Evolutionary conservation across 2,888 invertebrate species (phyloP).

Genomic region (Elgonia sp.): DNA sequence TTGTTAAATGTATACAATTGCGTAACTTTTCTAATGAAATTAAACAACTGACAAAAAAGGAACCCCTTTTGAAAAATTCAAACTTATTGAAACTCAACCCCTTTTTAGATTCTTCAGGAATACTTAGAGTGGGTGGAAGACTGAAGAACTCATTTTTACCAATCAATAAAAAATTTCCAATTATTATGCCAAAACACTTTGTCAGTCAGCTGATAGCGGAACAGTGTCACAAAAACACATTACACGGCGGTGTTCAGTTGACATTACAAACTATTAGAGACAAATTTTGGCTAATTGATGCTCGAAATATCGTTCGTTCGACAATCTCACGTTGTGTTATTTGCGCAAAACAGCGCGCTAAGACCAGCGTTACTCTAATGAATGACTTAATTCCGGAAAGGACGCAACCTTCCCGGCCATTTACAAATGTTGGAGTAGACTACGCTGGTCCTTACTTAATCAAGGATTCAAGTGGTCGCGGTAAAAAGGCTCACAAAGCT

Average conservation of each 20-base stretch:
- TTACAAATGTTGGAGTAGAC: neutral
- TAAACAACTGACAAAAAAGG: neutral
- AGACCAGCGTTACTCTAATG: neutral
- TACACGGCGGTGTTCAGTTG: no score
- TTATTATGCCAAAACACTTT: no score
- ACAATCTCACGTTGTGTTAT: neutral
- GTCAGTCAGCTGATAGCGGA: no score
- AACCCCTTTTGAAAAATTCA: neutral
- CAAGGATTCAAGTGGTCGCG: neutral
- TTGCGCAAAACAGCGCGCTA: neutral
- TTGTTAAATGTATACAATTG: neutral
- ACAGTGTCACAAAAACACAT: no score
- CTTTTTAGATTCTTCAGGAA: neutral
- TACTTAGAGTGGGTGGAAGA: neutral
- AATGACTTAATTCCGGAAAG: neutral
- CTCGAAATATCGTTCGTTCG: no score
- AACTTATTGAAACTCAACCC: neutral
- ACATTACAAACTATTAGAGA: no score
- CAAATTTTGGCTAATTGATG: no score
- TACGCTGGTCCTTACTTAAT: no score
- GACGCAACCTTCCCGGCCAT: neutral
- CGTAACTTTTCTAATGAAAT: neutral
- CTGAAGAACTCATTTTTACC: neutral
- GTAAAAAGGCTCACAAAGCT: no score
- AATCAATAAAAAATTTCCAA: neutral